These are phyloP conservation scores for Papilio demoleus DNA, from an alignment of 2,888 invertebrate species.

Conservation along the genomic window DNA sequence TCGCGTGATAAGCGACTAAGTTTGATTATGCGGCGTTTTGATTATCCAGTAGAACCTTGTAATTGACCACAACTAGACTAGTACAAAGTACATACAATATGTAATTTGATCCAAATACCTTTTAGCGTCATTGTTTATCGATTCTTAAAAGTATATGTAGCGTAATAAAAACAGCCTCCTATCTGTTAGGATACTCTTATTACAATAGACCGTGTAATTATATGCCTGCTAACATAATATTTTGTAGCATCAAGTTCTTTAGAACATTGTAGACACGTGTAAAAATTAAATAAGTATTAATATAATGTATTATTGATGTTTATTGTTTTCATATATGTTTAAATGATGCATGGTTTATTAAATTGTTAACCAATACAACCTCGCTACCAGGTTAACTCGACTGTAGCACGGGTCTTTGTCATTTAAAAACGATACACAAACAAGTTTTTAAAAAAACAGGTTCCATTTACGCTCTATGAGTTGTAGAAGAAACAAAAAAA, in stretches of 20 bases:
- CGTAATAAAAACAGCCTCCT: background rate
- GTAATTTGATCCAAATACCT: constrained; percentile 6
- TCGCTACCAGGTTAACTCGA: constrained; percentile 43
- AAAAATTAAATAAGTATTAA: background rate
- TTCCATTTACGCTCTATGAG: constrained; percentile 41
- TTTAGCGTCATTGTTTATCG: background rate
- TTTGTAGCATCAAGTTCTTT: background rate
- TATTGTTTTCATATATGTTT: background rate
- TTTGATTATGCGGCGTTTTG: background rate
- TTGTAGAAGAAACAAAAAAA: constrained; percentile 35
- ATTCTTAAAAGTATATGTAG: constrained; percentile 10
- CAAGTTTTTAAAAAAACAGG: constrained; percentile 42
- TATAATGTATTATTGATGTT: background rate
- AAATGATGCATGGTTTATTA: background rate
- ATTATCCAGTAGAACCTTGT: constrained; percentile 5
- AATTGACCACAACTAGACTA: constrained; percentile 1
- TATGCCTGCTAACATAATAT: background rate
- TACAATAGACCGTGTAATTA: background rate
- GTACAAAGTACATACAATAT: background rate
- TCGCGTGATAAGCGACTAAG: background rate
- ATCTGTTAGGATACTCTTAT: background rate
- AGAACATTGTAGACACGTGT: background rate
- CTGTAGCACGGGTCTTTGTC: constrained; percentile 41
- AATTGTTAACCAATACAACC: constrained; percentile 28
- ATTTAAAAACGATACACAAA: constrained; percentile 45